Percentiles rank a stretch among this genome's conserved stretches.
Evolutionary conservation across 2,888 invertebrate species (phyloP).

Genomic region (Amorpha juglandis): DNA sequence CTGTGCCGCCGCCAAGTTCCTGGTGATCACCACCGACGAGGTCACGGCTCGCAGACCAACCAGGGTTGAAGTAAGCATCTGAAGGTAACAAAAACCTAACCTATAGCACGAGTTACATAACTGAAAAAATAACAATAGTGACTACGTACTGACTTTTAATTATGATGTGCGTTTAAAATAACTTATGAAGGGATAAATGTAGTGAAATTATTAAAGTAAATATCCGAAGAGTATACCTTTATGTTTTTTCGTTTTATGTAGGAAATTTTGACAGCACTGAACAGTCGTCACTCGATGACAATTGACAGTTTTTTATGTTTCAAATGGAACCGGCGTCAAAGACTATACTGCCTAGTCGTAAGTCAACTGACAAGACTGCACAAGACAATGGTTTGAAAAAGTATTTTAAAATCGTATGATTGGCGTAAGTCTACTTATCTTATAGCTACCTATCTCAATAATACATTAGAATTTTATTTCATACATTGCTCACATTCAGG

Average conservation of each 20-base stretch:
- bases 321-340: no score
- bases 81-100: conserved; percentile 63
- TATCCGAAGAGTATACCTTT: conserved; percentile 13
- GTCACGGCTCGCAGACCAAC: conserved; percentile 79
- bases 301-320: not conserved
- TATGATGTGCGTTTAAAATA: not conserved
- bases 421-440: no score
- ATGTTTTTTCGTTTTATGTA: conserved; percentile 8
- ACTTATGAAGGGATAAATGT: not conserved
- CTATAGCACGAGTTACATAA: conserved; percentile 68
- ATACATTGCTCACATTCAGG: no score
- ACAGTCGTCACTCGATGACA: conserved; percentile 21
- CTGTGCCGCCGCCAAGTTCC: conserved; percentile 90
- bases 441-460: no score
- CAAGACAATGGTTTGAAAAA: no score
- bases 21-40: conserved; percentile 80
- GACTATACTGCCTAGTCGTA: not conserved
- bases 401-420: no score
- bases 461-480: no score
- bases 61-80: conserved; percentile 85
- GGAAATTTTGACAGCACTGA: conserved; percentile 25
- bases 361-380: no score
- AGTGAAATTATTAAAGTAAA: not conserved
- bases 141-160: not conserved
- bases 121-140: conserved; percentile 38